Base-by-base conservation (phyloP, 2,113 vertebrate species). In the Ursus arctos region DNA sequence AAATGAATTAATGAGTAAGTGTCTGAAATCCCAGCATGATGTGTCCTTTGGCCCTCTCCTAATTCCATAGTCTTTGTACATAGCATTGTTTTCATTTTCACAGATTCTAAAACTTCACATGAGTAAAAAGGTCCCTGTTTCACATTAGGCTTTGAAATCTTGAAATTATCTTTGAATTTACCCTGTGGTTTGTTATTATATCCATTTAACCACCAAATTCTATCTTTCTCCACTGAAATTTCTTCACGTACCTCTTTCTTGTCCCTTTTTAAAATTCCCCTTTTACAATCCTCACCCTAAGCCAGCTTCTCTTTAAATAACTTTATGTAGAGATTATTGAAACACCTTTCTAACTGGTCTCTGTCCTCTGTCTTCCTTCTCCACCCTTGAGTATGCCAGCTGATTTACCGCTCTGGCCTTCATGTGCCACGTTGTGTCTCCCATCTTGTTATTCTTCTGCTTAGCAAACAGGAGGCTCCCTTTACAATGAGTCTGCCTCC, bases 141-240 rank as follows among this genome's bases (percentile, higher is more conserved):
- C 79, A 89, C 36, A 57, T 61, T 51, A 83, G 76, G 67, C 81
- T 91, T 65, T 22, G 91, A 91, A 84, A 81, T 95, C 74, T 33
- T 82, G 43, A 90, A 43, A 69, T 82, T 82, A 26, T 92, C 71
- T 80, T 92, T 77, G 82, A 94, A 51, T 51, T 14, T 86, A 24
- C 22, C 26, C 28, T 57, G 0, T 89, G 83, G 36, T 47, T 91
- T 57, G 53, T 26, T 19, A 71, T 94, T 72, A 61, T 49, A 63
- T 53, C 22, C 85, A 61, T 80, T 72, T 61, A 82, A 63, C 71
- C 43, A 88, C 43, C 76, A 82, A 81, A 40, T 88, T 72, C 53
- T 59, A 7, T 86, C 87, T 91, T 93, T 65, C 18, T 69, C 43
- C 19, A 65, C 21, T 92, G 51, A 89, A 65, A 57, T 40, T 79